Conservation (phyloP, 92 coral and sea anemone species). For the Pocillopora meandrina region DNA sequence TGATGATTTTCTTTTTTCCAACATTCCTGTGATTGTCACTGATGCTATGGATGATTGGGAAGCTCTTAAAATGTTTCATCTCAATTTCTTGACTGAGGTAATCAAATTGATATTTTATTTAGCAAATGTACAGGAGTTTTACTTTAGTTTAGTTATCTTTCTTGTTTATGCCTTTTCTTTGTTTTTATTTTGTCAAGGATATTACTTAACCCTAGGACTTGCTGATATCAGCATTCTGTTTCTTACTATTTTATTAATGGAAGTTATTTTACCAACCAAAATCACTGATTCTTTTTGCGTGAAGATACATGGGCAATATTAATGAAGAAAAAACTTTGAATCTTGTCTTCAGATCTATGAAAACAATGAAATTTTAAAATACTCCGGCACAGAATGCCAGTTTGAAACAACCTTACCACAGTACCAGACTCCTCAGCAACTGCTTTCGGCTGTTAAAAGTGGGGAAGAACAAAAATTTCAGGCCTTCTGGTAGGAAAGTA, state of each 20-base stretch:
- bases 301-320: too few relatives aligned
- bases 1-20: slow-evolving; percentile 58
- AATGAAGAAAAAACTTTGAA: not conserved
- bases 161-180: too few relatives aligned
- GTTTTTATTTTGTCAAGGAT: too few relatives aligned
- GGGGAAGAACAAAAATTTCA: slow-evolving; percentile 57
- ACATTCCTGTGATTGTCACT: slow-evolving; percentile 77
- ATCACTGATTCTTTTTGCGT: too few relatives aligned
- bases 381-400: slow-evolving; percentile 43
- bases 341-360: slow-evolving; percentile 58
- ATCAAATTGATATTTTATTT: not conserved
- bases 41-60: slow-evolving; percentile 90
- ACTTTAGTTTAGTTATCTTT: too few relatives aligned
- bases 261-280: too few relatives aligned
- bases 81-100: slow-evolving; percentile 82
- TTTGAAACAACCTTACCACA: slow-evolving; percentile 59
- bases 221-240: too few relatives aligned
- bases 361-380: slow-evolving; percentile 36
- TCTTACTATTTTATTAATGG: too few relatives aligned
- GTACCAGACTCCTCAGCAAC: slow-evolving; percentile 44
- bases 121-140: too few relatives aligned
- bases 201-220: too few relatives aligned
- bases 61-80: slow-evolving; percentile 68
- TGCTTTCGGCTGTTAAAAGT: slow-evolving; percentile 54
- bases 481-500: slow-evolving; percentile 59